A percentile compares a stretch with the other conserved stretches of the same genome.
These are phyloP conservation scores for Melanerpes aurifrons DNA, from an alignment of 2,113 vertebrate genomes.

Conservation along the genomic window DNA sequence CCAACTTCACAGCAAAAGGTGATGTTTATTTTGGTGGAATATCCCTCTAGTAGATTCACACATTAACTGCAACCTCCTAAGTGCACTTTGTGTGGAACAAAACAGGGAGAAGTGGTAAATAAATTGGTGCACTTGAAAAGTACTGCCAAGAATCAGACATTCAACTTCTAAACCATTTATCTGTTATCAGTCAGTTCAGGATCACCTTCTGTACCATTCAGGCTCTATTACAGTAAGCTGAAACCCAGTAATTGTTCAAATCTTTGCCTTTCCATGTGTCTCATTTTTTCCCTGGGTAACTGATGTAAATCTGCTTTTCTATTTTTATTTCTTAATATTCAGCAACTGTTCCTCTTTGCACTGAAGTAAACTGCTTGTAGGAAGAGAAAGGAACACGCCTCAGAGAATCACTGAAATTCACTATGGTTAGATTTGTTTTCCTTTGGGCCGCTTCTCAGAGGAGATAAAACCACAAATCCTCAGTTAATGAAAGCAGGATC, in stretches of 20 bases:
- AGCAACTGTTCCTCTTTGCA: neutral
- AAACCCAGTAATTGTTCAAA: neutral
- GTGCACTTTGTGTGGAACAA: neutral
- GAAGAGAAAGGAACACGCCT: neutral
- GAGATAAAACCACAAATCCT: neutral
- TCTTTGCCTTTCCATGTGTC: neutral
- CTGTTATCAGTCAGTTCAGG: neutral
- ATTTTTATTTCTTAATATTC: neutral
- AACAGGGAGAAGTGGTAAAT: neutral
- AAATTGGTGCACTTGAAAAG: neutral
- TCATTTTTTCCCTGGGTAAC: neutral
- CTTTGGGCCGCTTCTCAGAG: neutral
- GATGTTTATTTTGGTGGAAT: neutral
- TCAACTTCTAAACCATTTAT: neutral
- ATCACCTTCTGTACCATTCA: neutral
- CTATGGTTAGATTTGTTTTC: neutral
- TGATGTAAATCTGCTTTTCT: neutral
- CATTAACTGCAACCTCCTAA: neutral
- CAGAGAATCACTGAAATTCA: neutral
- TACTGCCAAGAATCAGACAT: neutral
- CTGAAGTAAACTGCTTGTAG: neutral
- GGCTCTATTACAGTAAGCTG: neutral
- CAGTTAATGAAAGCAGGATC: neutral
- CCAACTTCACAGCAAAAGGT: neutral
- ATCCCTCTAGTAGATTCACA: neutral